A percentile compares a stretch with the other conserved stretches of the same genome.
phyloP scores from a whole-genome alignment of 2,888 invertebrate genomes.

The Griposia aprilina region DNA sequence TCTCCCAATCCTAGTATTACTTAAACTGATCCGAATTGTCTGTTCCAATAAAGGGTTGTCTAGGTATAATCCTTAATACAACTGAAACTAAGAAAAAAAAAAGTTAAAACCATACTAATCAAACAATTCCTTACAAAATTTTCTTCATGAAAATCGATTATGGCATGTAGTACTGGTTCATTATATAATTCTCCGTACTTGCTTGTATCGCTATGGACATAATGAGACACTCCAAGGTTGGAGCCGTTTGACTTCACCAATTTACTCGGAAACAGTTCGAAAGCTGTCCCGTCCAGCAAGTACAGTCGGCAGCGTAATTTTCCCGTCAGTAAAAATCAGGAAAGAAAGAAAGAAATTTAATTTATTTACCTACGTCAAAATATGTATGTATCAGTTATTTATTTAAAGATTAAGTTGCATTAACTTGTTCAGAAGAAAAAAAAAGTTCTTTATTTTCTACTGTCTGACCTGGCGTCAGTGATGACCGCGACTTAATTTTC shows the following conservation, averaged over 20 bases:
- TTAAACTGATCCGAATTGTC: no score
- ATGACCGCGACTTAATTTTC: background rate
- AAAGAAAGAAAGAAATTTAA: background rate
- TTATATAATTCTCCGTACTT: slow-evolving; percentile 46
- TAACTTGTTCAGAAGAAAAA: background rate
- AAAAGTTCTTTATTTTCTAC: background rate
- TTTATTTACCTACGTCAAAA: background rate
- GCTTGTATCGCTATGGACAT: slow-evolving; percentile 41
- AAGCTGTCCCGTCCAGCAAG: slow-evolving; percentile 68
- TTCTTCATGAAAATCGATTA: slow-evolving; percentile 24
- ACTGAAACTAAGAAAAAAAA: background rate
- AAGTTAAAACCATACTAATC: background rate
- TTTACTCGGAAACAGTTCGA: slow-evolving; percentile 72
- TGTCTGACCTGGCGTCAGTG: background rate
- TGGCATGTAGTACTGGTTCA: slow-evolving; percentile 19
- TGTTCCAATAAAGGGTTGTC: no score
- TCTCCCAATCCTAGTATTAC: background rate
- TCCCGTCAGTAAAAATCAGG: background rate
- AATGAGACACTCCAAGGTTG: slow-evolving; percentile 55
- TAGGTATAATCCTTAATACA: background rate
- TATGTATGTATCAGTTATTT: no score
- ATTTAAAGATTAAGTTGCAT: background rate
- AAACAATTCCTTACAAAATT: slow-evolving; percentile 5
- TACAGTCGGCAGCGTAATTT: slow-evolving; percentile 60
- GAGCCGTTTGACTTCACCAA: slow-evolving; percentile 62